These are phyloP conservation scores for Drosophila multiciliata DNA, from an alignment of 2,888 invertebrate species.

Conservation along the genomic window DNA sequence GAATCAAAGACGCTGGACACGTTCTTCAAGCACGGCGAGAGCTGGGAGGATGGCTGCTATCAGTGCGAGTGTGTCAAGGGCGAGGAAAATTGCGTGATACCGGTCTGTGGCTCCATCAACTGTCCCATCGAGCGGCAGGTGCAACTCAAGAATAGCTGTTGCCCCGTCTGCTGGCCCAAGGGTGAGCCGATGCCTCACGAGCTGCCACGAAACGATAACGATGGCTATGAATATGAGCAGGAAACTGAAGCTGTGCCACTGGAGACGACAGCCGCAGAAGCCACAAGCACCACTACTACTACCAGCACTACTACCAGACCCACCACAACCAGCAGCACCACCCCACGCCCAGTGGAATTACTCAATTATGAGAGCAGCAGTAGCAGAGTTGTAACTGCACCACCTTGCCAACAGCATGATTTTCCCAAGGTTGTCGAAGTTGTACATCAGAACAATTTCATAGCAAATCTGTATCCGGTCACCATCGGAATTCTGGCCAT, in stretches of 20 bases:
- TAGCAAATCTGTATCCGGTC: conserved; percentile 14
- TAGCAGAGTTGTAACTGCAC: conserved; percentile 1
- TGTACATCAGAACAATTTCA: conserved; percentile 48
- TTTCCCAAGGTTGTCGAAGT: conserved; percentile 78
- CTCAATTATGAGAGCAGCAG: conserved; percentile 4
- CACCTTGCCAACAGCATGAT: conserved; percentile 52
- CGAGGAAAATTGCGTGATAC: conserved; percentile 79
- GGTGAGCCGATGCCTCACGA: conserved; percentile 76
- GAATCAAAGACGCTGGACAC: conserved; percentile 76
- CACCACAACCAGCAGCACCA: conserved; percentile 12
- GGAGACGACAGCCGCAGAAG: background rate
- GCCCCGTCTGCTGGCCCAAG: conserved; percentile 84
- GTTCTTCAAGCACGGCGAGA: conserved; percentile 81
- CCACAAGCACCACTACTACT: conserved; percentile 8
- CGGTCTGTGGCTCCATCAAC: conserved; percentile 79
- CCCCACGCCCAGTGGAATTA: conserved; percentile 17
- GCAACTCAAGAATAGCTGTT: conserved; percentile 78
- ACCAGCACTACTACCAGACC: conserved; percentile 7
- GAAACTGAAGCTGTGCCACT: conserved; percentile 11
- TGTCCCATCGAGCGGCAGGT: conserved; percentile 81
- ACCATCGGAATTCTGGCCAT: conserved; percentile 50
- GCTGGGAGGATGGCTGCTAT: conserved; percentile 83
- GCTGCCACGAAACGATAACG: conserved; percentile 54
- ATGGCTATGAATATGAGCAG: conserved; percentile 60
- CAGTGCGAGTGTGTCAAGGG: conserved; percentile 83